Base-by-base conservation (phyloP, 1,140 invertebrate species). In the Bombus affinis region DNA sequence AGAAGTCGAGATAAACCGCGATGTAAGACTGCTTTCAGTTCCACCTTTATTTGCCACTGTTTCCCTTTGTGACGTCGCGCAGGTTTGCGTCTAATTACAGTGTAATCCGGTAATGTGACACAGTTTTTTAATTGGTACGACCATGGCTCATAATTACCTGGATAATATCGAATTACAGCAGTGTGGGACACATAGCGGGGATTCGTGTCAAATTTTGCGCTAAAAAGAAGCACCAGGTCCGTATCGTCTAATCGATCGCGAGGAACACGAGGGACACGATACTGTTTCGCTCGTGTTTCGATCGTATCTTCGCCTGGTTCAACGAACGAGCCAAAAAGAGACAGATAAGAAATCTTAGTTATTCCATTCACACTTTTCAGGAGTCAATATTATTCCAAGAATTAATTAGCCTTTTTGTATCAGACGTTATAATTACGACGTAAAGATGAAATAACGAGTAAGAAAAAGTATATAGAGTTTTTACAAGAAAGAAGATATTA, bases 91-190 rank as follows among this genome's bases (percentile, higher is more conserved):
- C 57, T 72, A 85, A 85, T 85, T 85, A 72, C 39, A 62, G 32
- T 44, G 76, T 85, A 39, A 85, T 71, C 76, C 47, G 66, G 68
- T 71, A 85, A 59, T 72, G 53, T 80, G 83, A 85, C 83, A 80
- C 76, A 85, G 76, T 72, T 85, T 85, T 85, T 85, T 85, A 72
- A 85, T 85, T 85, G 83, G 66, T 44, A 2, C 47, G 39, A 62
- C 47, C 37, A 62, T 22, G 75, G 28, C 15, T 80, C 76, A 44
- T 72, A 80, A 85, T 85, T 85, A 80, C 18, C 15, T 44, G 76
- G 28, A 72, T 80, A 72, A 85, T 47, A 79, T 80, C 32, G 77
- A 80, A 85, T 80, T 62, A 39, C 62, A n/a, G 37, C 66, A 35
- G 47, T 84, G 83, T 79, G 32, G 66, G 39, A 3, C 47, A 53